Conservation (phyloP, 2,797 vertebrate genomes). For the Acanthurus tractus region DNA sequence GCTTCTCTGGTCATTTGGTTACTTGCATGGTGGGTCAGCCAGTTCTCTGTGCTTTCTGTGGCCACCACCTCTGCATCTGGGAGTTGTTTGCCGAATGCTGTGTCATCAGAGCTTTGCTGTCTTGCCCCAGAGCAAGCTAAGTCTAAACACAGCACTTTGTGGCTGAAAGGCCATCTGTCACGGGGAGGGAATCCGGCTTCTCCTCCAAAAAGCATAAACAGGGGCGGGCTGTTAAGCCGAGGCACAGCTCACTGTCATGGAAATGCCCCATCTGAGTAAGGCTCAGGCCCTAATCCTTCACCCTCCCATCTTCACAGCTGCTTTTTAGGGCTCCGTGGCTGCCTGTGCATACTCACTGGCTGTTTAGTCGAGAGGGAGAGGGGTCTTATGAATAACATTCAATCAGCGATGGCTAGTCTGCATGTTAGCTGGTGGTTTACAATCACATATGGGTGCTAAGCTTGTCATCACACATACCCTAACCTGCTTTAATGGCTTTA, state of each 20-base stretch:
- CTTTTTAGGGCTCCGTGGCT: slow-evolving; percentile 75
- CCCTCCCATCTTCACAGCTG: slow-evolving; percentile 84
- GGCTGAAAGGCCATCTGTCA: slow-evolving; percentile 88
- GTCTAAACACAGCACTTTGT: slow-evolving; percentile 87
- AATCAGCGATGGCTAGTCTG: slow-evolving; percentile 66
- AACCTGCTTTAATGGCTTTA: slow-evolving; percentile 54
- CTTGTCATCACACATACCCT: slow-evolving; percentile 48
- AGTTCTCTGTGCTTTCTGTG: slow-evolving; percentile 72
- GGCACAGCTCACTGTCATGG: slow-evolving; percentile 85
- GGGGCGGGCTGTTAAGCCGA: slow-evolving; percentile 82
- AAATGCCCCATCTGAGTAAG: slow-evolving; percentile 85
- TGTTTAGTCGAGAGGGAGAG: slow-evolving; percentile 57
- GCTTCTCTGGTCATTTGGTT: slow-evolving; percentile 73
- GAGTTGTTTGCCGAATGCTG: slow-evolving; percentile 84
- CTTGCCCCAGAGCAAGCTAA: slow-evolving; percentile 82
- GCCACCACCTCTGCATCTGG: slow-evolving; percentile 78
- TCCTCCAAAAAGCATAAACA: slow-evolving; percentile 87
- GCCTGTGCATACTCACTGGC: slow-evolving; percentile 66
- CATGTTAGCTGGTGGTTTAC: slow-evolving; percentile 63
- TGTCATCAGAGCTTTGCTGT: slow-evolving; percentile 84
- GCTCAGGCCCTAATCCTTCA: slow-evolving; percentile 83
- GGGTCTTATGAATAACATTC: slow-evolving; percentile 74
- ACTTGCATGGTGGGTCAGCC: slow-evolving; percentile 72
- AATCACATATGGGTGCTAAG: slow-evolving; percentile 58
- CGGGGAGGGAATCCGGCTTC: slow-evolving; percentile 83